phyloP scores from a whole-genome alignment of 2,888 invertebrate genomes.

The Meteorus colon region DNA sequence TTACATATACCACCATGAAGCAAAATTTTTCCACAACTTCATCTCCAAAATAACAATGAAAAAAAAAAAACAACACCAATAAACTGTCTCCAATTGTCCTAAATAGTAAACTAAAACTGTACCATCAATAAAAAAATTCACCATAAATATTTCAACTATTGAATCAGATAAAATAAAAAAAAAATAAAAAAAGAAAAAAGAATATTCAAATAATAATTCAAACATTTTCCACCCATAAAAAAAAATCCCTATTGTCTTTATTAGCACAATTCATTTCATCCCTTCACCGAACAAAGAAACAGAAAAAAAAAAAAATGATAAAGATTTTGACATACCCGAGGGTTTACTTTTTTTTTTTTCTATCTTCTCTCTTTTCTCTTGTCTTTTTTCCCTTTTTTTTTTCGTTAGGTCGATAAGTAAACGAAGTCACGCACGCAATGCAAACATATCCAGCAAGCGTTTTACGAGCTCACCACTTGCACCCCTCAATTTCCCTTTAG shows the following conservation, averaged over 20 bases:
- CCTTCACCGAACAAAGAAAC: not conserved
- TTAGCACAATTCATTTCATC: not conserved
- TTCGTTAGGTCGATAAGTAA: conserved; percentile 42
- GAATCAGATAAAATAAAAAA: not conserved
- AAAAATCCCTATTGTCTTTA: conserved; percentile 2
- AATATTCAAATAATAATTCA: not conserved
- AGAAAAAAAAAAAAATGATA: conserved; percentile 32
- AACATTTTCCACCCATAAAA: not conserved
- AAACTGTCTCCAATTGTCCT: conserved; percentile 1
- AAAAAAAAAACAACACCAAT: not conserved
- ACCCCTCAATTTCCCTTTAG: conserved; percentile 27
- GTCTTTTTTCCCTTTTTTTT: not conserved
- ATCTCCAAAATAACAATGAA: not conserved
- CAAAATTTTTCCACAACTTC: not conserved
- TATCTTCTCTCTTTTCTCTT: not conserved
- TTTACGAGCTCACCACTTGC: conserved; percentile 40
- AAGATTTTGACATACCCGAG: conserved; percentile 19
- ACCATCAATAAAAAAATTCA: no score
- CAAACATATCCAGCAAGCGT: conserved; percentile 45
- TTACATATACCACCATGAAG: not conserved
- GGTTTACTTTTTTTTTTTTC: not conserved
- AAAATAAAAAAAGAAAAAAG: not conserved
- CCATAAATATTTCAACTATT: not conserved
- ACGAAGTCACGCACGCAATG: conserved; percentile 51
- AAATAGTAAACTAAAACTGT: no score